Evolutionary conservation across 2,797 vertebrate species (phyloP).

Genomic region (Myotis myotis): DNA sequence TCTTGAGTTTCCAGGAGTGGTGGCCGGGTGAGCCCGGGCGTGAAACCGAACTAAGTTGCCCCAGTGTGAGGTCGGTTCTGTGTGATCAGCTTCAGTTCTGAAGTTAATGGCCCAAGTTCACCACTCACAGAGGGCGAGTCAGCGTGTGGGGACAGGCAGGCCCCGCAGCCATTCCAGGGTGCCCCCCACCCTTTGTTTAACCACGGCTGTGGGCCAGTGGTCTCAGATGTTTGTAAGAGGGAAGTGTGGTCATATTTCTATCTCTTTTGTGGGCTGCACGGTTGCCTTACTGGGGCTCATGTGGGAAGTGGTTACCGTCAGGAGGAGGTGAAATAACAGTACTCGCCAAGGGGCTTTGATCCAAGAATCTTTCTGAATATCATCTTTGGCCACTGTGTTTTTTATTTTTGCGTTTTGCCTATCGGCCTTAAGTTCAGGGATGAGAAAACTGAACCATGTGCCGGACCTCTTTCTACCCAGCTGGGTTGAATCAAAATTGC

Average conservation of each 20-base stretch:
- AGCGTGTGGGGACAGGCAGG: neutral
- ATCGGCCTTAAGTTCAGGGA: neutral
- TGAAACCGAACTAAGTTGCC: neutral
- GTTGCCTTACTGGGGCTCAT: slow-evolving; percentile 61
- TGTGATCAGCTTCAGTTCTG: neutral
- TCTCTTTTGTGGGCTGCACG: slow-evolving; percentile 68
- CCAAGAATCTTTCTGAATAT: slow-evolving; percentile 41
- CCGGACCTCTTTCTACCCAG: neutral
- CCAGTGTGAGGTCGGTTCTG: neutral
- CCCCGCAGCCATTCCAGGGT: neutral
- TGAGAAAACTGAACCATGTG: neutral
- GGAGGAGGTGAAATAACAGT: slow-evolving; percentile 59
- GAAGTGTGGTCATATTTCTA: slow-evolving; percentile 64
- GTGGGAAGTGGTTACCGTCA: slow-evolving; percentile 73
- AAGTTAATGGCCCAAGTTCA: neutral
- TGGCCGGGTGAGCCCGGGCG: neutral
- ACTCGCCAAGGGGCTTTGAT: slow-evolving; percentile 55
- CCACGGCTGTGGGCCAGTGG: slow-evolving; percentile 45
- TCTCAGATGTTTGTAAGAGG: slow-evolving; percentile 64
- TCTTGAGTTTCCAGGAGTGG: neutral
- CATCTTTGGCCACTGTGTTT: neutral
- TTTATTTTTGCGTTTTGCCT: neutral
- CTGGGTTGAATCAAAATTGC: neutral
- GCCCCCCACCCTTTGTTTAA: slow-evolving; percentile 52
- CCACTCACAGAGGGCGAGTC: neutral